A percentile compares a stretch with the other conserved stretches of the same genome.
Evolutionary conservation across 2,888 invertebrate species (phyloP).

Genomic region (Spisula subtruncata): DNA sequence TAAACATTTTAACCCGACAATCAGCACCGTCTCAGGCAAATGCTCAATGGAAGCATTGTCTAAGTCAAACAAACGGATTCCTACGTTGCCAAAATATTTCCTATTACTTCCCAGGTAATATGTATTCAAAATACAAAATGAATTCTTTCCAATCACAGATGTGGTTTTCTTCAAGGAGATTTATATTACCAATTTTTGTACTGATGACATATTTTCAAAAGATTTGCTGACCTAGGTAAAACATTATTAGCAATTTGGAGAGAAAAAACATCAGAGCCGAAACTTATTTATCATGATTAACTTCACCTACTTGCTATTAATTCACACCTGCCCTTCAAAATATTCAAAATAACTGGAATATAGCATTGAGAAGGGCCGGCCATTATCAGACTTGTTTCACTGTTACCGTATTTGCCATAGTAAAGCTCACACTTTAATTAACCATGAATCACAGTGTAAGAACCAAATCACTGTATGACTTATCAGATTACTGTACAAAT

Average conservation of each 20-base stretch:
- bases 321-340: constrained; percentile 11
- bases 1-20: too few species aligned
- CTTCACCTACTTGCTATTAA: constrained; percentile 9
- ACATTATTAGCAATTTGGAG: constrained; percentile 8
- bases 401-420: background rate
- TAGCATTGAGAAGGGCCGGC: background rate
- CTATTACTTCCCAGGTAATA: background rate
- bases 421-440: too few species aligned
- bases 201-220: constrained; percentile 15
- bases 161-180: background rate
- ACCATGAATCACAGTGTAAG: too few species aligned
- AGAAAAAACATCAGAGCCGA: background rate
- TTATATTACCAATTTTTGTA: background rate
- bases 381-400: background rate
- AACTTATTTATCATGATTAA: constrained; percentile 4
- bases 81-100: background rate
- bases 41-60: background rate
- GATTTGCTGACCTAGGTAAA: background rate
- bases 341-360: background rate
- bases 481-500: too few species aligned
- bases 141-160: background rate
- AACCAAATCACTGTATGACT: too few species aligned
- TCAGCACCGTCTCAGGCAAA: too few species aligned
- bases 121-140: background rate
- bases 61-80: background rate